These are phyloP conservation scores for Peromyscus maniculatus DNA, from an alignment of 2,113 vertebrate genomes.

Conservation along the genomic window DNA sequence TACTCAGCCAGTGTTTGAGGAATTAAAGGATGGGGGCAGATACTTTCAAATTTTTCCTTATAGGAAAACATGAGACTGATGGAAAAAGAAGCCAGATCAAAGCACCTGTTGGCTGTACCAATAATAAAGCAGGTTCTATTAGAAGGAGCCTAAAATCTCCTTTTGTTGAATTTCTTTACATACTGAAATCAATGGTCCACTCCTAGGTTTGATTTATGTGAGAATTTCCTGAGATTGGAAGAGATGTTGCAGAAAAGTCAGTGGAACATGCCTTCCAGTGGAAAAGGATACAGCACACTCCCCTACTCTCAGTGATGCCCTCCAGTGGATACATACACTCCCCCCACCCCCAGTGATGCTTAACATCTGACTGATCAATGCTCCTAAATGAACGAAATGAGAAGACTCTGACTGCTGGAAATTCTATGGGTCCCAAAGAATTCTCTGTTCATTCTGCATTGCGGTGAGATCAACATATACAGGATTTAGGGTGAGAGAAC, in stretches of 20 bases:
- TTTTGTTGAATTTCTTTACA: slow-evolving; percentile 37
- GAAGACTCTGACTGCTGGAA: background rate
- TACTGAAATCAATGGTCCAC: background rate
- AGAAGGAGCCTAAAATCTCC: background rate
- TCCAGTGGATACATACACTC: background rate
- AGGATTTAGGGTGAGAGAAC: background rate
- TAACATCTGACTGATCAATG: slow-evolving; percentile 2
- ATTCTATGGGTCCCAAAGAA: rapidly evolving
- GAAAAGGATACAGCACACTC: background rate
- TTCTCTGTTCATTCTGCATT: background rate
- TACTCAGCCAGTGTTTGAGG: background rate
- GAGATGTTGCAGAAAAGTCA: background rate
- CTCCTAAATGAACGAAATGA: background rate
- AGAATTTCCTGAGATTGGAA: background rate
- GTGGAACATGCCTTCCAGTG: background rate
- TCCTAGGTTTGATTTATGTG: background rate
- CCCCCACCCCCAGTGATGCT: background rate
- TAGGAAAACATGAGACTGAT: slow-evolving; percentile 37
- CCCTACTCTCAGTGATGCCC: background rate
- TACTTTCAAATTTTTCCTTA: background rate
- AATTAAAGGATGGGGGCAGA: slow-evolving; percentile 5
- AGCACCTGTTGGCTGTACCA: background rate
- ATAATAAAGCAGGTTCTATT: background rate
- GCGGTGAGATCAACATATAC: background rate
- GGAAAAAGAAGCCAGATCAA: slow-evolving; percentile 33